These are phyloP conservation scores for Sclerodermus sp. DNA, from an alignment of 2,888 invertebrate genomes.

Conservation along the genomic window DNA sequence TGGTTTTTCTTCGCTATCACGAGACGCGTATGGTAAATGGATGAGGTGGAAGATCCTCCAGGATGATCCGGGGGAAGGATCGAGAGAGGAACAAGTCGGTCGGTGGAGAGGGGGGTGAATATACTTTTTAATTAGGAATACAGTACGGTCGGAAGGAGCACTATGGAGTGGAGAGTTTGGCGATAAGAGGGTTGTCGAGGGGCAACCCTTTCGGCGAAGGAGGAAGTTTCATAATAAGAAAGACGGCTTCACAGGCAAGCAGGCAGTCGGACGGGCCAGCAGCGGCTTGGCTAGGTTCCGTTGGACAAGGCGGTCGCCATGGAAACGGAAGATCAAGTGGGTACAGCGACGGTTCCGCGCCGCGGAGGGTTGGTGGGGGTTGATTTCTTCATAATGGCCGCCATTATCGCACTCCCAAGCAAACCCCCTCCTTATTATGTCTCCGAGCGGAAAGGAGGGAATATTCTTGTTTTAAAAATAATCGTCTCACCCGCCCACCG, in stretches of 20 bases:
- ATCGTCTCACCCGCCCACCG: conserved; percentile 27
- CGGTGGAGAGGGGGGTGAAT: conserved; percentile 5
- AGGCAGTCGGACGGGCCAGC: conserved; percentile 10
- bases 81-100: no score
- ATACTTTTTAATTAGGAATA: no score
- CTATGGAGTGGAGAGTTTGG: no score
- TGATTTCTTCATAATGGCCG: conserved; percentile 58
- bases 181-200: no score
- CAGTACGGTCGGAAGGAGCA: no score
- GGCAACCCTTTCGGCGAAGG: conserved; percentile 41
- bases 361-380: conserved; percentile 27
- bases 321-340: conserved; percentile 45
- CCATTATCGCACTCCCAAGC: conserved; percentile 49
- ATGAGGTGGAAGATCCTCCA: no score
- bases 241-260: conserved; percentile 26
- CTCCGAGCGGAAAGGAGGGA: conserved; percentile 33
- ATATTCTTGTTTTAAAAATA: conserved; percentile 54
- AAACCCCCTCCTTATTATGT: conserved; percentile 44
- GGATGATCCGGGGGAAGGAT: no score
- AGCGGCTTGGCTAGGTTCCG: conserved; percentile 28
- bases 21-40: no score
- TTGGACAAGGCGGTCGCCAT: conserved; percentile 54
- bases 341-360: conserved; percentile 22
- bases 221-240: conserved; percentile 39
- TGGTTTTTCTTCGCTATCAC: no score